Percentiles rank a stretch among this genome's conserved stretches.
Evolutionary conservation across 2,113 vertebrate genomes (phyloP).

Genomic region (Peromyscus californicus): DNA sequence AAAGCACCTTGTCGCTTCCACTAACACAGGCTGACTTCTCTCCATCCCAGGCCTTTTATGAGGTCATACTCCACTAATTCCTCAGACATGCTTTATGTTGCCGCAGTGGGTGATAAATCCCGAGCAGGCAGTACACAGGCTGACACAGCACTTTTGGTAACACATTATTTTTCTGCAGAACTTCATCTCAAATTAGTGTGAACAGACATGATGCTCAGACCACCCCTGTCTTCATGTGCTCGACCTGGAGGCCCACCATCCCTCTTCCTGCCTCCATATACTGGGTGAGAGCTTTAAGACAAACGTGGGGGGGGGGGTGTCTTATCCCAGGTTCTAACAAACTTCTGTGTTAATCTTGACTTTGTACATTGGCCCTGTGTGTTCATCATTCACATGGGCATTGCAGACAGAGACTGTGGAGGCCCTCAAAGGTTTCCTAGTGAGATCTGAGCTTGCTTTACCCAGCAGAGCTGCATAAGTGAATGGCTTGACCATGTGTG

Average conservation of each 20-base stretch:
- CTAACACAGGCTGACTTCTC: background rate
- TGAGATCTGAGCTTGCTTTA: no score
- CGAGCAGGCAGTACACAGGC: background rate
- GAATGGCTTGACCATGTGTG: no score
- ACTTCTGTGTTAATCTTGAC: background rate
- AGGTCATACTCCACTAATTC: slow-evolving; percentile 1
- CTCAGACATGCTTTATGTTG: background rate
- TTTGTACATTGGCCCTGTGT: background rate
- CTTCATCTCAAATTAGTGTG: slow-evolving; percentile 48
- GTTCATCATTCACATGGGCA: fast-evolving
- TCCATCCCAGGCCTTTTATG: slow-evolving; percentile 19
- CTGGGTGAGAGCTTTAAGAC: background rate
- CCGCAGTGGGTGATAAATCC: slow-evolving; percentile 14
- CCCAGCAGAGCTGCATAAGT: no score
- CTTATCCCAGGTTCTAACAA: fast-evolving
- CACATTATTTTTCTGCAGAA: slow-evolving; percentile 54
- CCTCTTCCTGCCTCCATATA: background rate
- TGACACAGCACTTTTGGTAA: slow-evolving; percentile 6
- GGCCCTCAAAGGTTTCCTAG: no score
- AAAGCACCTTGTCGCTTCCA: background rate
- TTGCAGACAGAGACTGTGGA: background rate
- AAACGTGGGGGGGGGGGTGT: fast-evolving
- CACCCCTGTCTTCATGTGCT: background rate
- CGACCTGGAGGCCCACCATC: background rate
- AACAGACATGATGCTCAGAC: background rate